Conservation (phyloP, 2,113 vertebrate genomes). For the Hypanus sabinus region DNA sequence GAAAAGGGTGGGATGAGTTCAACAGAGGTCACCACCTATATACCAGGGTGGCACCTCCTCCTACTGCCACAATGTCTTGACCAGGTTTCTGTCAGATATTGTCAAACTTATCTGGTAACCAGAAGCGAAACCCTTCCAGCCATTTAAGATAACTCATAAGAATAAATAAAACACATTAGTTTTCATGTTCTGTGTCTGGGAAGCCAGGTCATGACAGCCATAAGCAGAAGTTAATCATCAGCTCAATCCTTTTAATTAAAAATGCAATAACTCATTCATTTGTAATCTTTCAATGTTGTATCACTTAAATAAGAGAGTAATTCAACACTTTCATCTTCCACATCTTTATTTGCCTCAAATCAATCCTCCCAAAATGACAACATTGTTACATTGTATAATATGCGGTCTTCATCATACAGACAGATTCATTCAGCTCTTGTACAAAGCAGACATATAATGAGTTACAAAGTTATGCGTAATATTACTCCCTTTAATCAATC, state of each 20-base stretch:
- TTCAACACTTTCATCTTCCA: neutral
- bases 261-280: neutral
- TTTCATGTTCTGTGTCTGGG: neutral
- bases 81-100: neutral
- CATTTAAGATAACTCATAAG: neutral
- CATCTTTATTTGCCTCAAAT: constrained; percentile 21
- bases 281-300: neutral
- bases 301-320: neutral
- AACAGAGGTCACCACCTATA: neutral
- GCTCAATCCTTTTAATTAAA: constrained; percentile 22
- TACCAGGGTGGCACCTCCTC: neutral
- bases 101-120: neutral
- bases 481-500: neutral
- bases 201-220: neutral
- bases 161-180: neutral
- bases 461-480: neutral
- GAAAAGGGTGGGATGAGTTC: neutral
- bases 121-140: neutral
- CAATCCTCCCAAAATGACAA: neutral
- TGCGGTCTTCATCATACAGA: neutral
- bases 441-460: neutral
- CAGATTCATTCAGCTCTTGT: neutral
- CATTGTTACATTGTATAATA: neutral
- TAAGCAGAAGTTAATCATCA: neutral
- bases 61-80: neutral